phyloP scores from a whole-genome alignment of 1,140 invertebrate species.

The Orchestia grillus region DNA sequence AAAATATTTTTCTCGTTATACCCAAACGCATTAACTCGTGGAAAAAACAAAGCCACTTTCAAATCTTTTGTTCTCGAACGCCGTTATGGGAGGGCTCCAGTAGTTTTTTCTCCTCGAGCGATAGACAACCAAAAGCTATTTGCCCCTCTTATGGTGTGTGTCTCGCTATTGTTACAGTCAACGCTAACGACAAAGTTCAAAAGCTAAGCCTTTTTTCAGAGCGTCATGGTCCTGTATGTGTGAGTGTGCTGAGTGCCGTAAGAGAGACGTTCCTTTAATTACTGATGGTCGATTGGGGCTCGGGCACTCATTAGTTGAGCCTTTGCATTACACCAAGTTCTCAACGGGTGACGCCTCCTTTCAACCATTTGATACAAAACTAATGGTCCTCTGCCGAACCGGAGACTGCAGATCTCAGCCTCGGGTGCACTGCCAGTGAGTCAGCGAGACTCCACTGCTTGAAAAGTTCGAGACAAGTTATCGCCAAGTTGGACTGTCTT shows the following conservation, averaged over 20 bases:
- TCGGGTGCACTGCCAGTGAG: not conserved
- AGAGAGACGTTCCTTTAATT: conserved; percentile 52
- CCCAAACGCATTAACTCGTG: not conserved
- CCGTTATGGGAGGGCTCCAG: not conserved
- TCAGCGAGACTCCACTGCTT: not conserved
- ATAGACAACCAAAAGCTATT: not conserved
- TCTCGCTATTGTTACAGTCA: not conserved
- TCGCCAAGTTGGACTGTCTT: not conserved
- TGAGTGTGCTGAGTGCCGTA: not conserved
- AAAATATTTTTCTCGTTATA: not conserved
- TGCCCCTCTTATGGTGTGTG: not conserved
- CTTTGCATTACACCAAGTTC: conserved; percentile 25
- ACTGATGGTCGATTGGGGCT: conserved; percentile 44
- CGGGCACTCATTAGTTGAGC: conserved; percentile 1
- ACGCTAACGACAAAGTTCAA: not conserved
- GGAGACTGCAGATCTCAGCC: not conserved
- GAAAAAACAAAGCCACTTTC: not conserved
- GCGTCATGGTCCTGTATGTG: not conserved
- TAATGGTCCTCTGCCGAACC: conserved; percentile 2
- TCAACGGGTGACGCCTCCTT: not conserved
- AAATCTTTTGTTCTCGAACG: not conserved
- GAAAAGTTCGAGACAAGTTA: not conserved
- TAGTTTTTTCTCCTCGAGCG: not conserved
- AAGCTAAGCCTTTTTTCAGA: not conserved
- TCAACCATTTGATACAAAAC: conserved; percentile 34